Conservation (phyloP, 2,888 invertebrate genomes). For the Belgica antarctica region DNA sequence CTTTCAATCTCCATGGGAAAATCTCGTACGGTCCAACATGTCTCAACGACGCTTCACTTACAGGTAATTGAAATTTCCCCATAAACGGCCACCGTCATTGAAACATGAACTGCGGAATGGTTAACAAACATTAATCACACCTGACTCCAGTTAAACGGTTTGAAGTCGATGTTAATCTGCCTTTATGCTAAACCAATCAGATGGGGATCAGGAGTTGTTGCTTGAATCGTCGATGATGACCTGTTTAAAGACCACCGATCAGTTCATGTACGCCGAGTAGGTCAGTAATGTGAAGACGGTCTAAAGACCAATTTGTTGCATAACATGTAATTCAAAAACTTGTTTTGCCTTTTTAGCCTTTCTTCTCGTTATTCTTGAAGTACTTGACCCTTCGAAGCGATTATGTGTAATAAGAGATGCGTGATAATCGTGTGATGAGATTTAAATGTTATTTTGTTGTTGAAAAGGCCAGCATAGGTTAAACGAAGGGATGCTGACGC, state of each 20-base stretch:
- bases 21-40: too few relatives aligned
- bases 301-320: not conserved
- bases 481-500: slow-evolving; percentile 38
- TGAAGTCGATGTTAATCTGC: not conserved
- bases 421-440: not conserved
- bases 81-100: too few relatives aligned
- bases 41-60: too few relatives aligned
- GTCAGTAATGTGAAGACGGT: not conserved
- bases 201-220: not conserved
- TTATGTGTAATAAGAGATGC: not conserved
- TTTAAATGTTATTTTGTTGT: too few relatives aligned
- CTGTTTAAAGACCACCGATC: not conserved
- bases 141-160: not conserved
- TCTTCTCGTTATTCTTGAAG: not conserved
- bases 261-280: slow-evolving; percentile 5
- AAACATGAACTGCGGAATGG: too few relatives aligned
- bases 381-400: not conserved
- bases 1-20: too few relatives aligned
- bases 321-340: not conserved
- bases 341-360: not conserved
- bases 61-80: slow-evolving; percentile 15
- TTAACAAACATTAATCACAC: slow-evolving; percentile 7
- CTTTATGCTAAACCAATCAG: slow-evolving; percentile 16
- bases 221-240: too few relatives aligned
- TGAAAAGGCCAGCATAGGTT: slow-evolving; percentile 24